Evolutionary conservation across 2,797 vertebrate genomes (phyloP).

Genomic region (Coregonus sp.): DNA sequence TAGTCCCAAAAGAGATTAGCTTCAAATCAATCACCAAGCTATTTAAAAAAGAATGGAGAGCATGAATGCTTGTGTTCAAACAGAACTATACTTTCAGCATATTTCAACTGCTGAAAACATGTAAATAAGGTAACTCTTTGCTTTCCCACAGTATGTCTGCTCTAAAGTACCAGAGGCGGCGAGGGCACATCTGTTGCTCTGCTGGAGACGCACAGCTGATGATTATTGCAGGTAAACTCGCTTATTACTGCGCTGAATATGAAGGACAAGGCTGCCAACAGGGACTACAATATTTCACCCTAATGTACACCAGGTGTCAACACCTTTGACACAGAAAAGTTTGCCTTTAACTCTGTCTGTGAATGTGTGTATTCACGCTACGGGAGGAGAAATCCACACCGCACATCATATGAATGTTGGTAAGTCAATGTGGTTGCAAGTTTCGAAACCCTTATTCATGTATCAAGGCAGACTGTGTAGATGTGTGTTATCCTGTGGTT

Average conservation of each 20-base stretch:
- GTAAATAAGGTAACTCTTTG: slow-evolving; percentile 8
- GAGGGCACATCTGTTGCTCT: slow-evolving; percentile 58
- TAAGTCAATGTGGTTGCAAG: not conserved
- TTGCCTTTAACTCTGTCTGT: not conserved
- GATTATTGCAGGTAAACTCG: slow-evolving; percentile 63
- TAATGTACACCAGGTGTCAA: slow-evolving; percentile 25
- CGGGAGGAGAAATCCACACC: not conserved
- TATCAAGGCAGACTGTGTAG: not conserved
- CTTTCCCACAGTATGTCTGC: slow-evolving; percentile 52
- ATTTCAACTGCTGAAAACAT: slow-evolving; percentile 20
- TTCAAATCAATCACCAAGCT: too few species aligned
- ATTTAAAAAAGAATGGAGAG: too few species aligned
- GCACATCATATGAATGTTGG: not conserved
- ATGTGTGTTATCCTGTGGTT: slow-evolving; percentile 11
- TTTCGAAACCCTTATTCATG: not conserved
- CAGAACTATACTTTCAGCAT: slow-evolving; percentile 1
- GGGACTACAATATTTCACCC: slow-evolving; percentile 43
- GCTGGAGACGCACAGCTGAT: slow-evolving; percentile 49
- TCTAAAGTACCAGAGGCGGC: slow-evolving; percentile 31
- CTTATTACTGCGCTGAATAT: slow-evolving; percentile 63
- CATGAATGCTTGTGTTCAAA: too few species aligned
- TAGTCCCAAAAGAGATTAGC: too few species aligned
- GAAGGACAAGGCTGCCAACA: slow-evolving; percentile 47
- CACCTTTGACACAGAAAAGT: slow-evolving; percentile 39
- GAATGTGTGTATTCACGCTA: too few species aligned